Evolutionary conservation across 2,797 vertebrate species (phyloP), one percentile per base, ranked within the genome.

Genomic region (Geotria australis): DNA sequence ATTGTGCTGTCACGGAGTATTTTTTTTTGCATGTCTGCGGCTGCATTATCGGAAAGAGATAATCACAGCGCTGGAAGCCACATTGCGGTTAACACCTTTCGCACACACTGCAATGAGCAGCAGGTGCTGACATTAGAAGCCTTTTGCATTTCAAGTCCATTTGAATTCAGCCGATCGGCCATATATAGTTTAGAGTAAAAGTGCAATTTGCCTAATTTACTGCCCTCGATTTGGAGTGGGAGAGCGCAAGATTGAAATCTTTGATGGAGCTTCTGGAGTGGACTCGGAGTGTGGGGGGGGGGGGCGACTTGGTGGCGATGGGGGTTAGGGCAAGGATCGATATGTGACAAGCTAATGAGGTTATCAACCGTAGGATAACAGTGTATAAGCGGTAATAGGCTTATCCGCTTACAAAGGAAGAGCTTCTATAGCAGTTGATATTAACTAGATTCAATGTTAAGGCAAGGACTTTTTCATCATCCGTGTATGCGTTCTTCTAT

Each of bases 1-100:
- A 57, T 60, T 60, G 59, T 60, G 59, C 59, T 57, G 47, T 60
- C 59, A 57, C 46, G 46, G 46, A 12, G 46, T 56, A 38, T 48
- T 60, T 60, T 14, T 24, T 45, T 55, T 8, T 55, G 24, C 24
- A 38, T 38, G 24, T 38, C 24, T 38, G 24, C 24, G 24, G 24
- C 38, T 38, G 24, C 24, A 38, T 13, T 57, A 9, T 15, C 47
- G n/a, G 46, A 46, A 14, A 14, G 47, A 57, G 46, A 14, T 57
- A 12, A 57, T 38, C 57, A 57, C 57, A 46, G 57, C 10, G 24
- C 24, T 46, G 24, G 46, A 57, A 46, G 46, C 24, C 24, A 57
- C 47, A 24, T 57, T 9, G 11, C 46, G 47, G 57, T 57, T 11
- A 24, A 57, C 57, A 46, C 13, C 46, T 24, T 12, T 10, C 47